Percentiles rank a stretch among this genome's conserved stretches.
These are phyloP conservation scores for Danio albolineatus DNA, from an alignment of 2,797 vertebrate genomes.

Conservation along the genomic window DNA sequence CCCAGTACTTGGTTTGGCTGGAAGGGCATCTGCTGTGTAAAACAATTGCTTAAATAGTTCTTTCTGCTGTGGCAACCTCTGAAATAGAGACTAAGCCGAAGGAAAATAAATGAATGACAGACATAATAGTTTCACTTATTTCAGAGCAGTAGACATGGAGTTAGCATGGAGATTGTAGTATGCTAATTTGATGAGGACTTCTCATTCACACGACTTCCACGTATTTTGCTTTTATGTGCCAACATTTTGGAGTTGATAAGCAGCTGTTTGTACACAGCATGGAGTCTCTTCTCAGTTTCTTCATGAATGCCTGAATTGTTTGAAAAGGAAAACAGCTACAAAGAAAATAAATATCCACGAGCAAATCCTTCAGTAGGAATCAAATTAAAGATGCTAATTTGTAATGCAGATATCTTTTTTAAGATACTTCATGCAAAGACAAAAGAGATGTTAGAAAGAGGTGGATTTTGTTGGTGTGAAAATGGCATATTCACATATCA, in stretches of 20 bases:
- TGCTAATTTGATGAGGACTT: slow-evolving; percentile 22
- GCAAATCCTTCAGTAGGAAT: neutral
- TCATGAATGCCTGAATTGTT: slow-evolving; percentile 56
- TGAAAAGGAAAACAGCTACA: slow-evolving; percentile 36
- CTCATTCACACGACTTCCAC: slow-evolving; percentile 43
- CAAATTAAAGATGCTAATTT: no score
- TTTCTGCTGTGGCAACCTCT: no score
- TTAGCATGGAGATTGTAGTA: no score
- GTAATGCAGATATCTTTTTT: neutral
- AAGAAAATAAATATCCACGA: slow-evolving; percentile 19
- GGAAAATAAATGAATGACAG: no score
- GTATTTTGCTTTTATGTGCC: slow-evolving; percentile 47
- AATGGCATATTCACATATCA: no score
- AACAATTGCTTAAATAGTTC: no score
- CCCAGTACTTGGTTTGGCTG: no score
- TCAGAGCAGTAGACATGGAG: neutral
- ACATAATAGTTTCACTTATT: no score
- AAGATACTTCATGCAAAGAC: neutral
- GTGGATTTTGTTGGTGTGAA: no score
- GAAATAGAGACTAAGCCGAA: no score
- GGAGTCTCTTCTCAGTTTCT: slow-evolving; percentile 38
- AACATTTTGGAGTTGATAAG: slow-evolving; percentile 53
- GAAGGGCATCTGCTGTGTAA: no score
- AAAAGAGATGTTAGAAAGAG: no score
- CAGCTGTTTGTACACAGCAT: slow-evolving; percentile 61